A percentile compares a stretch with the other conserved stretches of the same genome.
Conservation (phyloP, 2,888 invertebrate genomes). For the Augochlorella aurata region DNA sequence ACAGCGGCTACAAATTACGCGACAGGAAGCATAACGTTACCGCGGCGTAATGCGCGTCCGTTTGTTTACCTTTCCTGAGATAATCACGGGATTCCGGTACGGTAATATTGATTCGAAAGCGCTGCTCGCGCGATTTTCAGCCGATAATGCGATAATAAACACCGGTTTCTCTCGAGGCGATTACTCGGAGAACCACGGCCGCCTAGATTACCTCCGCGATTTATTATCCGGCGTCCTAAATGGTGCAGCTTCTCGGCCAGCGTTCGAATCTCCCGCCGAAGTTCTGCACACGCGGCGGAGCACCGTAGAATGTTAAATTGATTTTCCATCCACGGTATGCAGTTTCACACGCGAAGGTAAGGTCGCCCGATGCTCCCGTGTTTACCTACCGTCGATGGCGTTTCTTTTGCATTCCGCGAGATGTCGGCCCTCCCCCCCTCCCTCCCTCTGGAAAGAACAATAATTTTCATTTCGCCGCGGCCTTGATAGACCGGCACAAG, state of each 20-base stretch:
- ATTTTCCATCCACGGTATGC: neutral
- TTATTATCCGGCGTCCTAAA: neutral
- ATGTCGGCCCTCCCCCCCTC: constrained; percentile 12
- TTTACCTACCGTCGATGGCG: constrained; percentile 52
- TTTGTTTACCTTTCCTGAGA: constrained; percentile 32
- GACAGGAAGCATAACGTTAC: constrained; percentile 42
- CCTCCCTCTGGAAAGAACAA: constrained; percentile 62
- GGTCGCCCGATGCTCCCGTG: constrained; percentile 7
- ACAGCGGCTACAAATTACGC: constrained; percentile 48
- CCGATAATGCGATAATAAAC: neutral
- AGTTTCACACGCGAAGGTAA: neutral
- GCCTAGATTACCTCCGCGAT: neutral
- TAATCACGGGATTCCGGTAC: constrained; percentile 18
- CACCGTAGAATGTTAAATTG: no score
- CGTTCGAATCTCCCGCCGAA: neutral
- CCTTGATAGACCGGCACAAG: constrained; percentile 76
- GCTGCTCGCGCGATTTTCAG: neutral
- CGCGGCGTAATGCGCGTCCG: neutral
- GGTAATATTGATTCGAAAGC: constrained; percentile 30
- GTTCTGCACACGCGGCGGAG: neutral
- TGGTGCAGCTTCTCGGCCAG: no score
- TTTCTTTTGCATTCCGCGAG: constrained; percentile 53
- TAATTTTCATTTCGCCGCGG: constrained; percentile 77
- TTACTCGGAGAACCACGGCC: neutral
- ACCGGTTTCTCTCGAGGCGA: neutral